Evolutionary conservation across 2,888 invertebrate species (phyloP), one percentile per base, ranked within the genome.

Genomic region (Taphrorychus bicolor): DNA sequence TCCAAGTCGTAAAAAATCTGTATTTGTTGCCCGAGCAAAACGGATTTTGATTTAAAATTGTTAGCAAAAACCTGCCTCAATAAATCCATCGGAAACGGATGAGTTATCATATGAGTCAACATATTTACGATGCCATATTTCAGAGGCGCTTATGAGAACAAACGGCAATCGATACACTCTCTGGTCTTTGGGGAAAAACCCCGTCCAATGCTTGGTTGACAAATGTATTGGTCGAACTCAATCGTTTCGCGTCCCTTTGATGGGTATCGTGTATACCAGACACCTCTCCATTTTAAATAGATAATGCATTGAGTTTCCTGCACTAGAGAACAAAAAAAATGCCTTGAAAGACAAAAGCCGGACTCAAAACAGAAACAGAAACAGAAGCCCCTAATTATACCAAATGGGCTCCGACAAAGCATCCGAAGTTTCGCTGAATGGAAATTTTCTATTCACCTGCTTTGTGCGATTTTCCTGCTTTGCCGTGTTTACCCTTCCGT

Each of bases 61-160:
- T 53, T 53, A 59, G 24, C 18, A 45, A 57, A 18, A 9, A 17
- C 11, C 41, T 5, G 54, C 45, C 41, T 40, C n/a, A n/a, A 63
- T 63, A 64, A 63, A 68, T 68, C 63, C 32, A 59, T 42, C 56
- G 45, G 45, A 60, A 61, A 69, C 60, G 69, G 59, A 61, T 57
- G 60, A 69, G 65, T 69, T 60, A 69, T 65, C 57, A 61, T 59
- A 52, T 57, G 56, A 62, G 56, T 51, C 40, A 69, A 61, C 69
- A 53, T 69, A 61, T 69, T 69, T 69, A 69, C 69, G 69, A 59
- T 23, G 60, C 57, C 64, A 65, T 69, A 65, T 64, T 60, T 69
- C 69, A 69, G 57, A 54, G 22, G 40, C 52, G 61, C 67, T 67
- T 67, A 67, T 67, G 61, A 67, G 67, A 62, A 67, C 58, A 61